phyloP scores from a whole-genome alignment of 2,113 vertebrate genomes.

The Euleptes europaea region DNA sequence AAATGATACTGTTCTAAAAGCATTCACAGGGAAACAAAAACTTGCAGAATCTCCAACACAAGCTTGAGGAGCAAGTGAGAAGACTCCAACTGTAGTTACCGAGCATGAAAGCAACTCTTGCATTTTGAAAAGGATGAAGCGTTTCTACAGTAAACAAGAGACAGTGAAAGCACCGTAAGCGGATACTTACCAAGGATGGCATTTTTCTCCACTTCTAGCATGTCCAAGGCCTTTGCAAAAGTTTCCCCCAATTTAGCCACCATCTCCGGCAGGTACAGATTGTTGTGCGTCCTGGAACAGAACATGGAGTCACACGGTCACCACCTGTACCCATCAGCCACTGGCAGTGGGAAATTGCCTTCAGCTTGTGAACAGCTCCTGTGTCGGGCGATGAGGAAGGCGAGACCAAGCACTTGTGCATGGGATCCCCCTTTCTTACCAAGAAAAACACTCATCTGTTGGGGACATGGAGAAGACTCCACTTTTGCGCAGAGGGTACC shows the following conservation, averaged over 20 bases:
- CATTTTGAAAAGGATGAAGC: neutral
- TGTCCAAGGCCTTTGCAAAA: slow-evolving; percentile 83
- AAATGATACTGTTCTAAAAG: neutral
- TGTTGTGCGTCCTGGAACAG: slow-evolving; percentile 88
- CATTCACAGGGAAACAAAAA: neutral
- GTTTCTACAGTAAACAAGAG: neutral
- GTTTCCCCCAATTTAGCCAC: slow-evolving; percentile 85
- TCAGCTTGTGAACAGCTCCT: slow-evolving; percentile 67
- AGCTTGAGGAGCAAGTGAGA: neutral
- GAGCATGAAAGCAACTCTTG: neutral
- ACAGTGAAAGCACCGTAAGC: neutral
- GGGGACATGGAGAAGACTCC: slow-evolving; percentile 65
- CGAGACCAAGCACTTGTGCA: slow-evolving; percentile 68
- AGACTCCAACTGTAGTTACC: neutral
- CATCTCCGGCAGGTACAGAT: slow-evolving; percentile 89
- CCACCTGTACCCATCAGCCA: neutral
- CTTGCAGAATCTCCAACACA: neutral
- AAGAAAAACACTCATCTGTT: slow-evolving; percentile 50
- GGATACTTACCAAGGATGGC: slow-evolving; percentile 85
- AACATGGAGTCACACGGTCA: slow-evolving; percentile 34
- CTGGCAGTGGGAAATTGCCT: slow-evolving; percentile 60
- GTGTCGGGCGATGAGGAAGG: slow-evolving; percentile 69
- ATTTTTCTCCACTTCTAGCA: slow-evolving; percentile 91
- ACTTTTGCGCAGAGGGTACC: slow-evolving; percentile 60
- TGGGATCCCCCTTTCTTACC: slow-evolving; percentile 72